phyloP scores from a whole-genome alignment of 2,888 invertebrate species.

The Deroplatys truncata region DNA sequence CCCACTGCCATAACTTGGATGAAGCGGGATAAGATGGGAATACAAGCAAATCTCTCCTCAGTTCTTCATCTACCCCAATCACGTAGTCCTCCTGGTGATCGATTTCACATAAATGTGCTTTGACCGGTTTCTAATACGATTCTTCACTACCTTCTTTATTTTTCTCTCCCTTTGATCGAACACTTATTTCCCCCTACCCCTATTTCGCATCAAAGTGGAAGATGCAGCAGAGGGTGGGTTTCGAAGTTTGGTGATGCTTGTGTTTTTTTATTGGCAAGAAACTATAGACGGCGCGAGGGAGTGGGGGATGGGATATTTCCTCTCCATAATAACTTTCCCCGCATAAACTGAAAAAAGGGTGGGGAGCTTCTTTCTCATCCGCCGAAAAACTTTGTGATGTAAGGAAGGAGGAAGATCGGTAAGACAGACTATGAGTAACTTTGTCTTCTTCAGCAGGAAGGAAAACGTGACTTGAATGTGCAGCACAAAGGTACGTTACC shows the following conservation, averaged over 20 bases:
- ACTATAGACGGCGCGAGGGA: not conserved
- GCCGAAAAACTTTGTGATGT: constrained; percentile 1
- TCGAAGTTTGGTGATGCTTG: not conserved
- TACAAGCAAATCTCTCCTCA: not conserved
- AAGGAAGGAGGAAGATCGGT: not conserved
- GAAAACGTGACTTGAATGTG: not conserved
- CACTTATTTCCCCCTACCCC: not conserved
- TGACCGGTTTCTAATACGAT: not conserved
- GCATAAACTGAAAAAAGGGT: not conserved
- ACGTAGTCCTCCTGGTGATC: not conserved
- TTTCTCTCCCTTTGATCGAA: not conserved
- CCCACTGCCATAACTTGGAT: not conserved
- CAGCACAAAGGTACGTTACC: not conserved
- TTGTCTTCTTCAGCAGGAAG: not conserved
- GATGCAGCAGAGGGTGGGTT: not conserved
- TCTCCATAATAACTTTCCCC: constrained; percentile 1
- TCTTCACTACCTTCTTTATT: not conserved
- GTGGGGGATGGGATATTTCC: not conserved
- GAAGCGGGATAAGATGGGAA: not conserved
- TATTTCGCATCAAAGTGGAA: not conserved
- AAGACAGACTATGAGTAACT: not conserved
- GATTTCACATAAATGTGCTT: not conserved
- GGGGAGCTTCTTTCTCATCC: not conserved
- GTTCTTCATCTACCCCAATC: not conserved
- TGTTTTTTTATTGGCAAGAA: constrained; percentile 1